A percentile compares a stretch with the other conserved stretches of the same genome.
These are phyloP conservation scores for Natrix natrix DNA, from an alignment of 2,797 vertebrate species.

Conservation along the genomic window DNA sequence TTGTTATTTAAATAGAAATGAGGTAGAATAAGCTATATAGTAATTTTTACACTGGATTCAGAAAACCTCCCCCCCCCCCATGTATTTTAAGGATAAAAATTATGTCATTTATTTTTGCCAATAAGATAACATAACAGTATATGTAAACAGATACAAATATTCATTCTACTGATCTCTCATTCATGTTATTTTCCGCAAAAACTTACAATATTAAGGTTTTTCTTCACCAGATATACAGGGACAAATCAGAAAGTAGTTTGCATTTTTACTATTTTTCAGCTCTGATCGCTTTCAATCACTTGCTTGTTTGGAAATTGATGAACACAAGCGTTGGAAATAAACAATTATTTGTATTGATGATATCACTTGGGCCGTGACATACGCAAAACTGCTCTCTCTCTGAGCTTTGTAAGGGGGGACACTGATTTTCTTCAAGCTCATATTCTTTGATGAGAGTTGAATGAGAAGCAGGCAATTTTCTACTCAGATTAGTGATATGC, in stretches of 20 bases:
- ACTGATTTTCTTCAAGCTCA: neutral
- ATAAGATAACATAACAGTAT: neutral
- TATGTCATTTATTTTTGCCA: neutral
- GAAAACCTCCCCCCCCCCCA: neutral
- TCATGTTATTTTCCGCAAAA: neutral
- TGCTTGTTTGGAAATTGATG: neutral
- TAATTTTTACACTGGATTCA: neutral
- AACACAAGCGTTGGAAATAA: neutral
- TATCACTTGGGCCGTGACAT: conserved; percentile 7
- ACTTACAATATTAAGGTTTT: neutral
- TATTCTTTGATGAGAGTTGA: neutral
- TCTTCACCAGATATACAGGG: neutral
- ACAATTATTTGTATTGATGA: neutral
- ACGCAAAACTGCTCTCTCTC: neutral
- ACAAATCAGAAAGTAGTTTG: neutral
- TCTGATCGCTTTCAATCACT: neutral
- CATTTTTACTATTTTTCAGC: conserved; percentile 42
- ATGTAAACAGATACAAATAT: neutral
- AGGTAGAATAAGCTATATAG: neutral
- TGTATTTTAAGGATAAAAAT: neutral
- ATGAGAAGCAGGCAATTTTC: conserved; percentile 1
- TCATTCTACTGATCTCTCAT: neutral
- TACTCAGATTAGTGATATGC: neutral
- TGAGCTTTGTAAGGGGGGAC: conserved; percentile 27
- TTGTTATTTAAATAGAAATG: neutral